Conservation (phyloP, 2,113 vertebrate species). For the Cephalophus harveyi region DNA sequence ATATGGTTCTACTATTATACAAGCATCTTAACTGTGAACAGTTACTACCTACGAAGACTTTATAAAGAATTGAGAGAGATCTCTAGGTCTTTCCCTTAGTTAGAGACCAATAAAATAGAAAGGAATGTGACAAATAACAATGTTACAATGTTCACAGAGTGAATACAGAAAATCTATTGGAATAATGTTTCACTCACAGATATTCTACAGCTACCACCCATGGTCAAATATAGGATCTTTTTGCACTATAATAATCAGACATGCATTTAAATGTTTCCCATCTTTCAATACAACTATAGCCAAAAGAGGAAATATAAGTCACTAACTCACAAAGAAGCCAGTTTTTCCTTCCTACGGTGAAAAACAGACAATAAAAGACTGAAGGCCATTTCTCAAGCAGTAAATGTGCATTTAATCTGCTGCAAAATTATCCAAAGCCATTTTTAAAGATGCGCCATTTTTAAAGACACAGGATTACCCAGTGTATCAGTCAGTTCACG, state of each 20-base stretch:
- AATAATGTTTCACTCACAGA: background rate
- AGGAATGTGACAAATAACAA: background rate
- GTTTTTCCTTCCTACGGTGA: background rate
- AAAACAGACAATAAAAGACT: background rate
- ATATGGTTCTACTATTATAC: background rate
- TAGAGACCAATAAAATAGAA: background rate
- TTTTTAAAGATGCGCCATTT: conserved; percentile 9
- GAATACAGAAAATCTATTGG: background rate
- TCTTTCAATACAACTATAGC: background rate
- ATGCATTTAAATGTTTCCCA: conserved; percentile 11
- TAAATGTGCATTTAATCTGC: background rate
- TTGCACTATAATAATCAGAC: background rate
- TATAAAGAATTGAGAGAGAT: background rate
- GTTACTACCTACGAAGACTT: background rate
- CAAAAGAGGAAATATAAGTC: background rate
- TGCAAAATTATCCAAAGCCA: background rate
- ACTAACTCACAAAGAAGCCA: background rate
- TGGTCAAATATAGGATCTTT: background rate
- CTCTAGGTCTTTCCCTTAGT: background rate
- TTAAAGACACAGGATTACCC: background rate
- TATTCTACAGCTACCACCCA: background rate
- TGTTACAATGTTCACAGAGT: background rate
- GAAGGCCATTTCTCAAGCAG: background rate
- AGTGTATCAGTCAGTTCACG: background rate
- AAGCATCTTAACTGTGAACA: background rate